Conservation (phyloP, 2,888 invertebrate species). For the Callosobruchus maculatus region DNA sequence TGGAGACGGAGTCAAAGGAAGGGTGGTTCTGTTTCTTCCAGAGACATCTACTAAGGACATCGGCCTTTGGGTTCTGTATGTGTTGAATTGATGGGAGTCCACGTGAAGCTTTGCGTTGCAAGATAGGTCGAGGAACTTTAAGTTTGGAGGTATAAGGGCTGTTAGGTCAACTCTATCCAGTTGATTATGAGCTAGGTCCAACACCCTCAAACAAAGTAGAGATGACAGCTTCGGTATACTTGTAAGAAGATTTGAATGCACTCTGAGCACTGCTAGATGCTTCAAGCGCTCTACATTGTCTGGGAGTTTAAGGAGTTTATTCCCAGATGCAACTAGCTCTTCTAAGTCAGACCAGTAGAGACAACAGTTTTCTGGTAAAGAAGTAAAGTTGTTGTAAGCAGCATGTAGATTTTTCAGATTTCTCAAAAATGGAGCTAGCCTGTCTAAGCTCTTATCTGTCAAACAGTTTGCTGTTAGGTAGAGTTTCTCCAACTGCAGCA, state of each 20-base stretch:
- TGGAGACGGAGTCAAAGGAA: conserved; percentile 56
- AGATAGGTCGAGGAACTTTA: conserved; percentile 81
- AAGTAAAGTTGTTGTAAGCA: conserved; percentile 74
- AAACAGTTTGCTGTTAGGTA: conserved; percentile 76
- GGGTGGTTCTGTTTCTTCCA: conserved; percentile 67
- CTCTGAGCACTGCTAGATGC: conserved; percentile 69
- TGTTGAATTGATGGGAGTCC: conserved; percentile 77
- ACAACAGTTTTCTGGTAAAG: conserved; percentile 70
- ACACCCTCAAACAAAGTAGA: conserved; percentile 68
- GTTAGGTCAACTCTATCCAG: conserved; percentile 75
- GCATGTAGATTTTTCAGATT: conserved; percentile 69
- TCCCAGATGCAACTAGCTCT: conserved; percentile 79
- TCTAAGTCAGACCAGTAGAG: conserved; percentile 76
- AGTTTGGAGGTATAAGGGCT: conserved; percentile 72
- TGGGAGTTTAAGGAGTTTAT: conserved; percentile 71
- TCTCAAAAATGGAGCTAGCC: conserved; percentile 61
- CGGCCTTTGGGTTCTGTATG: conserved; percentile 72
- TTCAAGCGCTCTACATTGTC: conserved; percentile 69
- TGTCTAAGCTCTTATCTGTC: conserved; percentile 58
- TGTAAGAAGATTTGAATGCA: conserved; percentile 77
- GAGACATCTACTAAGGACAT: conserved; percentile 83
- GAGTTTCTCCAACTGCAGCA: conserved; percentile 62
- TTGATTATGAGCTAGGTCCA: conserved; percentile 84
- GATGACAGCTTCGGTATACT: conserved; percentile 74
- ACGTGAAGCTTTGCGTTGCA: conserved; percentile 80